Base-by-base conservation (phyloP, 2,888 invertebrate species). In the Alsophila aescularia region DNA sequence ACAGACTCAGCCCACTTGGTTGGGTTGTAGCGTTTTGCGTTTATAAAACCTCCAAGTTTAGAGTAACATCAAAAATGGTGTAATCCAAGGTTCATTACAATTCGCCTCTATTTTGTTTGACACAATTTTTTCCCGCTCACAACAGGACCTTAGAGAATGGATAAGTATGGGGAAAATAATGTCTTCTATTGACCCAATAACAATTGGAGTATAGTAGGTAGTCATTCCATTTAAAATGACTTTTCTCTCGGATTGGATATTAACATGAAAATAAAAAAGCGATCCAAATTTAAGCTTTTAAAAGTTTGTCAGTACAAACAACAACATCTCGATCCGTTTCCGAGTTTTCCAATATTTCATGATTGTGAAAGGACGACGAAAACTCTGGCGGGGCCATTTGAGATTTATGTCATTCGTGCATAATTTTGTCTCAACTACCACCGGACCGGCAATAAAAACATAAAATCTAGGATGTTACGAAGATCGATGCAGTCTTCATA, bases 301-400 rank as follows among this genome's bases (percentile, higher is more conserved):
- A 64, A 62, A 67, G 64, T 67, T 64, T 42, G 34, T 45, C 50
- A 63, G 64, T 66, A 72, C 69, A 75, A 79, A 75, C 67, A 71
- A 75, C 67, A 71, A 69, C 66, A 66, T 69, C 66, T 69, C 64
- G 63, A 72, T 72, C 79, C 71, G 73, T 73, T 77, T 67, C 59
- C 57, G 63, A 74, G 69, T 76, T 73, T 73, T 47, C 66, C 72
- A 60, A 73, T 77, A 79, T 75, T 77, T 72, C 52, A 61, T 60
- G 64, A 70, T 73, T 55, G 64, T 61, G 63, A 66, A 67, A 67
- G 67, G 67, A 62, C 60, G 60, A 59, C 64, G 66, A 60, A 68
- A 72, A 67, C 60, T 44, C 62, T 27, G 48, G 35, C 69, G 69
- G 13, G 12, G 70, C 68, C 67, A 62, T 65, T 61, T 36, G 41